A percentile compares a stretch with the other conserved stretches of the same genome.
phyloP scores from a whole-genome alignment of 35 echinoderm and acorn worm genomes.

The Diadema setosum region DNA sequence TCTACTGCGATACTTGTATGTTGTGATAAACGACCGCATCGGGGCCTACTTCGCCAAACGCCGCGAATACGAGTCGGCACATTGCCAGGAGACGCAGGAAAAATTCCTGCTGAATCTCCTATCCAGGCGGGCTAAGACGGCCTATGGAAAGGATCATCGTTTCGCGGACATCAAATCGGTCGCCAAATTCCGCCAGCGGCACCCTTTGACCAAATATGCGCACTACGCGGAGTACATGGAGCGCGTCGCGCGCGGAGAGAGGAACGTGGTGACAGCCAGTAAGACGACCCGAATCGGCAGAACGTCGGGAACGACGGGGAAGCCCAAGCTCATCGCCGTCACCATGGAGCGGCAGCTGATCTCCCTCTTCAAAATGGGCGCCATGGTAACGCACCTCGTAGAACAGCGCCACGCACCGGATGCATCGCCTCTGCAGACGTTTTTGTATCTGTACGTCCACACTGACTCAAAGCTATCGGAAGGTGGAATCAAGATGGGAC shows the following conservation, averaged over 20 bases:
- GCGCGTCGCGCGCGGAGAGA: conserved; percentile 60
- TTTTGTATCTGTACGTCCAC: background rate
- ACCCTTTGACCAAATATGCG: conserved; percentile 59
- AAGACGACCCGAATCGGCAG: background rate
- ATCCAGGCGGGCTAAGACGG: conserved; percentile 14
- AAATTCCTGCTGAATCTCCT: background rate
- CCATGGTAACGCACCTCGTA: background rate
- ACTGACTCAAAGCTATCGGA: background rate
- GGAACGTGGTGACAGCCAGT: conserved; percentile 28
- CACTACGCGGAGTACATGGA: conserved; percentile 54
- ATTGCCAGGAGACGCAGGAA: conserved; percentile 18
- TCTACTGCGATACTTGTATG: background rate
- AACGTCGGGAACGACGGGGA: conserved; percentile 68
- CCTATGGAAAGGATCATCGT: conserved; percentile 27
- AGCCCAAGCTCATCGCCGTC: conserved; percentile 33
- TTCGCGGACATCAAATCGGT: conserved; percentile 43
- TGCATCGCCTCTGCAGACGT: background rate
- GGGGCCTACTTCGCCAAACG: background rate
- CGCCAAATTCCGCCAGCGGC: conserved; percentile 35
- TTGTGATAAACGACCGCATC: background rate
- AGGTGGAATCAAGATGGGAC: background rate
- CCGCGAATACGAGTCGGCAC: background rate
- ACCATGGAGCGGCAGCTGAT: background rate
- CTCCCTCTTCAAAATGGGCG: background rate
- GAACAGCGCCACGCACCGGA: background rate